phyloP scores from a whole-genome alignment of 2,888 invertebrate genomes.

The Oxystoma pomonae region DNA sequence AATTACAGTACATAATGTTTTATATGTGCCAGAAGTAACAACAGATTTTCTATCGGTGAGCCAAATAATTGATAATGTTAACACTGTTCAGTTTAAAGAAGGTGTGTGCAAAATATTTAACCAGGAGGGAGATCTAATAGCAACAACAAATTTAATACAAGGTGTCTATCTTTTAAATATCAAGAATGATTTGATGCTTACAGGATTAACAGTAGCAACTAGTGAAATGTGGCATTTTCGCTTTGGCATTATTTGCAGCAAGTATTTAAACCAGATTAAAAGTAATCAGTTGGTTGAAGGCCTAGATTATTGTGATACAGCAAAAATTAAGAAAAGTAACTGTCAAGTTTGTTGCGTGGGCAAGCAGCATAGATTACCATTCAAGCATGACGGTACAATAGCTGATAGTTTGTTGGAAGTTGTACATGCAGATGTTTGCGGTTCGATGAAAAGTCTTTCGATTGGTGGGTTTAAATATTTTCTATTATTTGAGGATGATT shows the following conservation, averaged over 20 bases:
- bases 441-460: conserved; percentile 21
- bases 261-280: conserved; percentile 16
- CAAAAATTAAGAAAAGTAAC: too few relatives aligned
- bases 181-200: background rate
- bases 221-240: conserved; percentile 26
- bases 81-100: background rate
- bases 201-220: background rate
- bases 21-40: too few relatives aligned
- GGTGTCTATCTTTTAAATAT: conserved; percentile 27
- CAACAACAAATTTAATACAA: conserved; percentile 22
- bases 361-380: conserved; percentile 33
- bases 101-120: background rate
- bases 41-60: too few relatives aligned
- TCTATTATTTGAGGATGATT: too few relatives aligned
- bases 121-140: conserved; percentile 12
- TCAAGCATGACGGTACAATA: conserved; percentile 19
- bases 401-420: too few relatives aligned
- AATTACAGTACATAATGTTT: too few relatives aligned
- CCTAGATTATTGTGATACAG: too few relatives aligned
- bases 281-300: background rate
- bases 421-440: too few relatives aligned
- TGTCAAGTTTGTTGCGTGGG: conserved; percentile 29
- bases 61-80: too few relatives aligned
- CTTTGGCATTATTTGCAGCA: conserved; percentile 21
- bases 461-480: too few relatives aligned